phyloP scores from a whole-genome alignment of 2,888 invertebrate species.

The Acleris cristana region DNA sequence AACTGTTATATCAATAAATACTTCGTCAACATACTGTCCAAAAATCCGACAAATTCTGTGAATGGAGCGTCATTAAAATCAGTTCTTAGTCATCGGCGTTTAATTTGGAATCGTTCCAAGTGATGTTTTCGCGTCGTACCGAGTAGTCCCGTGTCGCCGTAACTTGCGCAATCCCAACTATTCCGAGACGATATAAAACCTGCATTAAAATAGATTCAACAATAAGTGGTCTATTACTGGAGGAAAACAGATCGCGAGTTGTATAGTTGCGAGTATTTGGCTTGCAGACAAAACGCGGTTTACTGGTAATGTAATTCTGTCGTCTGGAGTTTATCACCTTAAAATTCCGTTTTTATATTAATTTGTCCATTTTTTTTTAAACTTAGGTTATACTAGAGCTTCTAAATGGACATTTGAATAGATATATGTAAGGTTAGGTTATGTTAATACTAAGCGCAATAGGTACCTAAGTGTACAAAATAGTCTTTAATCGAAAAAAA shows the following conservation, averaged over 20 bases:
- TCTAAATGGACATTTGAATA: too few relatives aligned
- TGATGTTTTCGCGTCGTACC: slow-evolving; percentile 26
- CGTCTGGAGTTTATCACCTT: too few relatives aligned
- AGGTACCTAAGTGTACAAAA: too few relatives aligned
- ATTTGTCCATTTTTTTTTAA: too few relatives aligned
- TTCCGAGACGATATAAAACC: slow-evolving; percentile 31
- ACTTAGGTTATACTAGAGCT: too few relatives aligned
- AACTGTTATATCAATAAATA: too few relatives aligned
- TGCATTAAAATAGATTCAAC: slow-evolving; percentile 34
- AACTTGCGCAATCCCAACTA: slow-evolving; percentile 33
- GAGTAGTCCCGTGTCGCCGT: slow-evolving; percentile 18
- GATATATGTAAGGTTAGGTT: too few relatives aligned
- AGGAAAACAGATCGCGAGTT: neutral
- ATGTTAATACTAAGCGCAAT: too few relatives aligned
- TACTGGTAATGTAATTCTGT: neutral
- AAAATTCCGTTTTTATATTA: too few relatives aligned
- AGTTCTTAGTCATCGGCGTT: slow-evolving; percentile 31
- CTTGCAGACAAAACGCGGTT: neutral
- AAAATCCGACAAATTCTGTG: slow-evolving; percentile 20
- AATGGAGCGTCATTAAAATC: slow-evolving; percentile 27
- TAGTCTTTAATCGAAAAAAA: too few relatives aligned
- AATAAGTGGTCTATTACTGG: slow-evolving; percentile 24
- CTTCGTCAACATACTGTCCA: neutral
- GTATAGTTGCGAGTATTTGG: neutral
- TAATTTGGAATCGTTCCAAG: slow-evolving; percentile 32